These are phyloP conservation scores for Myocastor coypus DNA, from an alignment of 2,113 vertebrate genomes.

Conservation along the genomic window DNA sequence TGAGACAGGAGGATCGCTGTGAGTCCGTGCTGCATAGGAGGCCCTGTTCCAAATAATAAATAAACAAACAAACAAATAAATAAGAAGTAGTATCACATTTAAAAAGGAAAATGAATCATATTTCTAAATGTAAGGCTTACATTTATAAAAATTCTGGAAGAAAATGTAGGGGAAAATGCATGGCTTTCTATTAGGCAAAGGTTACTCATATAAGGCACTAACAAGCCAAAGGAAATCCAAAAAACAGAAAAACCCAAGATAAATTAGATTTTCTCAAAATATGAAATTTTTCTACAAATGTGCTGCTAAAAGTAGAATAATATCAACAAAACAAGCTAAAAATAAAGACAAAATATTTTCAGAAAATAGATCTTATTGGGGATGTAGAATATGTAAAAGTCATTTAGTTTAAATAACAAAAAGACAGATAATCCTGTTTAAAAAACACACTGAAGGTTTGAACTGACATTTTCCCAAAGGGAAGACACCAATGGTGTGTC, in stretches of 20 bases:
- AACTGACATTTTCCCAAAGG: not conserved
- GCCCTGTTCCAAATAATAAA: no score
- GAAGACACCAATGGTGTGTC: not conserved
- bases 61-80: no score
- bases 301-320: not conserved
- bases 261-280: conserved; percentile 39
- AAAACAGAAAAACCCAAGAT: not conserved
- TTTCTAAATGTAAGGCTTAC: not conserved
- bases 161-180: not conserved
- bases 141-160: conserved; percentile 42
- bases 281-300: not conserved
- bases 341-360: not conserved
- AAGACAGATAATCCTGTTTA: not conserved
- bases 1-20: no score
- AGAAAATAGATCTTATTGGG: not conserved
- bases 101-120: not conserved
- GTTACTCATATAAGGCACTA: conserved; percentile 22
- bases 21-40: no score
- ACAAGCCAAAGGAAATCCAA: not conserved
- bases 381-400: not conserved
- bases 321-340: not conserved
- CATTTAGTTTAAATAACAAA: not conserved
- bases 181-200: not conserved
- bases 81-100: not conserved
- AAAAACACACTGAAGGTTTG: not conserved